A percentile compares a stretch with the other conserved stretches of the same genome.
Evolutionary conservation across 2,113 vertebrate species (phyloP).

Genomic region (Psittacula cyanocephala): DNA sequence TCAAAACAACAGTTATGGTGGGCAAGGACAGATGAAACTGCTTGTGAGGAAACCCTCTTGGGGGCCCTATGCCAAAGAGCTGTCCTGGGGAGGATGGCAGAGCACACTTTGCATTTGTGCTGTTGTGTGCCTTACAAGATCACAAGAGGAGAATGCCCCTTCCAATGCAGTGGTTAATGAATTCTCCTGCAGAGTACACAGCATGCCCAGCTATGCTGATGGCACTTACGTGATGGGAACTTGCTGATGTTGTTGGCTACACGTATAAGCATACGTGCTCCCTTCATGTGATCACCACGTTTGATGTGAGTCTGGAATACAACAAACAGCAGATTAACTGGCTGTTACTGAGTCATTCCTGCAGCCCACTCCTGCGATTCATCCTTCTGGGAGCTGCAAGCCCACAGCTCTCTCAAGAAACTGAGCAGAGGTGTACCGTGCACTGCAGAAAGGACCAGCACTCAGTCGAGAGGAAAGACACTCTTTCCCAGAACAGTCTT

Average conservation of each 20-base stretch:
- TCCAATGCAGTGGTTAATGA: background rate
- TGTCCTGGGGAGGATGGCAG: background rate
- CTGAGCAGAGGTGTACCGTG: rapidly evolving
- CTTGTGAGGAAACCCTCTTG: background rate
- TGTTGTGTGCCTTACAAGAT: background rate
- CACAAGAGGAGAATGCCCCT: background rate
- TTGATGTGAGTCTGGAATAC: slow-evolving; percentile 89
- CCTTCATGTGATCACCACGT: slow-evolving; percentile 91
- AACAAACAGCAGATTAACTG: background rate
- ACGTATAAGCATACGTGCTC: slow-evolving; percentile 93
- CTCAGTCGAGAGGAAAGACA: background rate
- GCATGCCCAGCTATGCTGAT: background rate
- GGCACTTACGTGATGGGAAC: slow-evolving; percentile 91
- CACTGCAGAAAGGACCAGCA: background rate
- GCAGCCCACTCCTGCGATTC: background rate
- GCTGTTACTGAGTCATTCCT: background rate
- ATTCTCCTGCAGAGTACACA: background rate
- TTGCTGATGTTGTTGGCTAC: slow-evolving; percentile 99
- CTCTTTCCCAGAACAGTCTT: background rate
- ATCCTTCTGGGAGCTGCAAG: background rate
- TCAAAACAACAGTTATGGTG: background rate
- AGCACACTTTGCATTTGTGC: background rate
- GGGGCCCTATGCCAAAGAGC: rapidly evolving
- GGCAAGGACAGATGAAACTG: background rate
- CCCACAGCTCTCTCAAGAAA: background rate